phyloP scores from a whole-genome alignment of 1,140 invertebrate genomes.

The Dreissena polymorpha region DNA sequence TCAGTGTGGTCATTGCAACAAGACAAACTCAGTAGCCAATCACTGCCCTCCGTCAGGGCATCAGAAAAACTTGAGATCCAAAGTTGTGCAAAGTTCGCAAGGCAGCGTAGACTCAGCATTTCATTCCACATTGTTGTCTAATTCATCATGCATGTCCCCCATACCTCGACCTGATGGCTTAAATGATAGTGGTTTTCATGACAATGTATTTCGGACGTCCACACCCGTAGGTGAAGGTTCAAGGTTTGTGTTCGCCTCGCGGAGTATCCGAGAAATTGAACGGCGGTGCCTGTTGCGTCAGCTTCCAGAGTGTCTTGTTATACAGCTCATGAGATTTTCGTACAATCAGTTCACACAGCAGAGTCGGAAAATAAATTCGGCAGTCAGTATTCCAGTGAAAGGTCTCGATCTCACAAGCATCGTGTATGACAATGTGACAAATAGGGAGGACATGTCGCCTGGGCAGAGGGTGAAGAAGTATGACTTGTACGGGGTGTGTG shows the following conservation, averaged over 20 bases:
- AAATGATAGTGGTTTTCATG: constrained; percentile 74
- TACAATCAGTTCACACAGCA: constrained; percentile 65
- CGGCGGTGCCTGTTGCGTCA: constrained; percentile 74
- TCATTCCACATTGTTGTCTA: constrained; percentile 24
- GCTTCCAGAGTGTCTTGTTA: constrained; percentile 76
- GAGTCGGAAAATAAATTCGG: constrained; percentile 69
- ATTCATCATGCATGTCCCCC: constrained; percentile 65
- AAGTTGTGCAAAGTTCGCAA: background rate
- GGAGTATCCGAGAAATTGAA: constrained; percentile 64
- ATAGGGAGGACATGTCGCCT: constrained; percentile 71
- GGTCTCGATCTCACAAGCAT: constrained; percentile 72
- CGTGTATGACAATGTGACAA: constrained; percentile 74
- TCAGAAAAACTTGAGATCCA: constrained; percentile 3
- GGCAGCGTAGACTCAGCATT: constrained; percentile 59
- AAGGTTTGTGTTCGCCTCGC: constrained; percentile 18
- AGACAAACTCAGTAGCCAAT: background rate
- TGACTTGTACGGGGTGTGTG: constrained; percentile 75
- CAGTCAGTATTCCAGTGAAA: constrained; percentile 72
- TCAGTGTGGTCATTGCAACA: constrained; percentile 57
- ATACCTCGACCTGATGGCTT: constrained; percentile 65
- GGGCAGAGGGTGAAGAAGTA: constrained; percentile 64
- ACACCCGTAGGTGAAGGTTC: constrained; percentile 67
- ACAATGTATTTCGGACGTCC: constrained; percentile 75
- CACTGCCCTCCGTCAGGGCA: background rate
- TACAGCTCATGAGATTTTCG: constrained; percentile 76